Base-by-base conservation (phyloP, 2,797 vertebrate genomes). In the Cirrhinus molitorella region DNA sequence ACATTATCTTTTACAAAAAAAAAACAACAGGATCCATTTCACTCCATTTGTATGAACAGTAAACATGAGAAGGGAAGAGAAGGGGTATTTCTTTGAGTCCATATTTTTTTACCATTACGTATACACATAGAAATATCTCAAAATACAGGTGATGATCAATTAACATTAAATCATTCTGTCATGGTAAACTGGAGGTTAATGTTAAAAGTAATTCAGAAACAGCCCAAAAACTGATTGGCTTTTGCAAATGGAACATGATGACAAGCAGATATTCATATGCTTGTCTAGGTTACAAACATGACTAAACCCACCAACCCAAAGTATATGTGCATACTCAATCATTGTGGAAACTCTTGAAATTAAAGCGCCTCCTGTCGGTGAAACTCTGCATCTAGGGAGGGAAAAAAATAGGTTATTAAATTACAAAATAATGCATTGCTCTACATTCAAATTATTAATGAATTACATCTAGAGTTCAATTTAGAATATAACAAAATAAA, bases 281-380 rank as follows among this genome's bases (percentile, higher is more conserved):
- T 73, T 17, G 75, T 55, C 71, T 34, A n/a, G 16, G 11, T 43
- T 2, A 23, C 0, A 75, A 19, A 57, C 25, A 21, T 6, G 31
- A 43, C 31, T 40, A 57, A 88, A 70, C 81, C 84, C 89, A 86
- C 79, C 91, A 83, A 82, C 74, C 5, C 51, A 21, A 4, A 31
- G 16, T 0, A 3, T 21, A 72, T 21, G n/a, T 7, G 1, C 25
- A 53, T 13, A 5, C 4, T 98, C 92, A 99, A 61, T 99, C 96
- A 83, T 96, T 97, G 92, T 99, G 98, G 89, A 97, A 92, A 89
- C 88, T 97, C 92, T 99, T 99, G 85, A 97, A 91, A 7, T 95
- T 92, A 93, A 98, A 97, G 43, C 97, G 95, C 85, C 98, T 99
- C 83, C 96, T 94, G 91, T 99, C 97, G 70, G 96, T 92, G 91